These are phyloP conservation scores for Maniola hyperantus DNA, from an alignment of 2,888 invertebrate species.

Conservation along the genomic window DNA sequence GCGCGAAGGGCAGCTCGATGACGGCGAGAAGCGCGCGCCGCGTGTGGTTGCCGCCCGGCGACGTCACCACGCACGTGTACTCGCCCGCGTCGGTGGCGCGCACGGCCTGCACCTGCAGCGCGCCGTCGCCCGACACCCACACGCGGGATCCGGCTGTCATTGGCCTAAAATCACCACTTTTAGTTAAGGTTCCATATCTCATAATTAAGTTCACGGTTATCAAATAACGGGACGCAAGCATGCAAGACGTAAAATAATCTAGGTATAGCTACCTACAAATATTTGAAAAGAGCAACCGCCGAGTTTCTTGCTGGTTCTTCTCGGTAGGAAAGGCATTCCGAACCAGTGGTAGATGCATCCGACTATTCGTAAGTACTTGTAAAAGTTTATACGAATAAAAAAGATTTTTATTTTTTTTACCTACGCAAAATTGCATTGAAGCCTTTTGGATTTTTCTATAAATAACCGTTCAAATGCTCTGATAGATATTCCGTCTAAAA, in stretches of 20 bases:
- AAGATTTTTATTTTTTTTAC: no score
- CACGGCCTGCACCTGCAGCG: conserved; percentile 93
- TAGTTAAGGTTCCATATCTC: background rate
- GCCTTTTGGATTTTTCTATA: background rate
- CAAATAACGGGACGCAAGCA: no score
- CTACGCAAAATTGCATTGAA: background rate
- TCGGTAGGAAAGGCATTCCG: no score
- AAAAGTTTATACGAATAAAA: no score
- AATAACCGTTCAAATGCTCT: no score
- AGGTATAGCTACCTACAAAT: no score
- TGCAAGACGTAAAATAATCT: no score
- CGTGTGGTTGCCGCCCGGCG: conserved; percentile 96
- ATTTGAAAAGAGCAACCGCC: no score
- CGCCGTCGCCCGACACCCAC: conserved; percentile 90
- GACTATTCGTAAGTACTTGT: no score
- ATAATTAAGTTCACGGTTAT: no score
- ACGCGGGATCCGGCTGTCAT: conserved; percentile 86
- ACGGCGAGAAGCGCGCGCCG: conserved; percentile 90
- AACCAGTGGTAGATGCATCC: no score
- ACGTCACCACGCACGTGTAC: conserved; percentile 95
- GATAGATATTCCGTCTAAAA: background rate
- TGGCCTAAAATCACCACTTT: conserved; percentile 50
- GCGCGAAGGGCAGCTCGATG: conserved; percentile 97
- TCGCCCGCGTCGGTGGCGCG: conserved; percentile 96
- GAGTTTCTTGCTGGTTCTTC: no score